Conservation (phyloP, 2,113 vertebrate genomes). For the Hiodon tergisus region DNA sequence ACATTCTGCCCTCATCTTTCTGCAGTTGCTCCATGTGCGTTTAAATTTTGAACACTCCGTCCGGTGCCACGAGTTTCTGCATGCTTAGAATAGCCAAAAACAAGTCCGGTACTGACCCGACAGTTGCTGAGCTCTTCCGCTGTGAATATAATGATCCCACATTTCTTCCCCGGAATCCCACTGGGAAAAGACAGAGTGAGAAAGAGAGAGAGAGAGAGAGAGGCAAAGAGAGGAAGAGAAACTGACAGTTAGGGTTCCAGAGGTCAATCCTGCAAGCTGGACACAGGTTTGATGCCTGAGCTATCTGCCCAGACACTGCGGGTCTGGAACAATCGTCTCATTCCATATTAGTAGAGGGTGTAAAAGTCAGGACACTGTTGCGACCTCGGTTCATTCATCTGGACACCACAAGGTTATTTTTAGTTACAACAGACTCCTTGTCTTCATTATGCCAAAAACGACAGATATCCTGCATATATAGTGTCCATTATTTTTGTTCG, state of each 20-base stretch:
- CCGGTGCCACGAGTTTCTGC: too few relatives aligned
- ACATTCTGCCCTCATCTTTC: too few relatives aligned
- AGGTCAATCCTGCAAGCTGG: slow-evolving; percentile 11
- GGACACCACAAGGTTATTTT: slow-evolving; percentile 6
- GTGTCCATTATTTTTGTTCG: neutral
- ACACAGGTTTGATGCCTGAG: neutral
- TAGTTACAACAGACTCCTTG: slow-evolving; percentile 9
- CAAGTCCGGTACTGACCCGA: slow-evolving; percentile 58
- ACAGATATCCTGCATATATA: neutral
- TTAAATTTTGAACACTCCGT: too few relatives aligned
- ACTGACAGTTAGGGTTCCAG: slow-evolving; percentile 4
- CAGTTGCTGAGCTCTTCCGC: slow-evolving; percentile 78
- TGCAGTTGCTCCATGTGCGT: too few relatives aligned
- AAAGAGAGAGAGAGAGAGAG: slow-evolving; percentile 3
- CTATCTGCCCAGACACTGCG: neutral
- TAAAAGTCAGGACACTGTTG: neutral
- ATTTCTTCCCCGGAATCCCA: slow-evolving; percentile 74
- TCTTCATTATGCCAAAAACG: neutral
- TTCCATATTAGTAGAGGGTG: slow-evolving; percentile 7
- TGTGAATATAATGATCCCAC: slow-evolving; percentile 70
- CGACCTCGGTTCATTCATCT: neutral
- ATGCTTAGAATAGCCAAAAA: too few relatives aligned
- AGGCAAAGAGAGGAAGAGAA: neutral
- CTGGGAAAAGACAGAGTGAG: slow-evolving; percentile 42
- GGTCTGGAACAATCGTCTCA: neutral